Percentiles rank a stretch among this genome's conserved stretches.
Conservation (phyloP, 37 sponge, comb jelly and placozoan species). For the Spongilla lacustris region DNA sequence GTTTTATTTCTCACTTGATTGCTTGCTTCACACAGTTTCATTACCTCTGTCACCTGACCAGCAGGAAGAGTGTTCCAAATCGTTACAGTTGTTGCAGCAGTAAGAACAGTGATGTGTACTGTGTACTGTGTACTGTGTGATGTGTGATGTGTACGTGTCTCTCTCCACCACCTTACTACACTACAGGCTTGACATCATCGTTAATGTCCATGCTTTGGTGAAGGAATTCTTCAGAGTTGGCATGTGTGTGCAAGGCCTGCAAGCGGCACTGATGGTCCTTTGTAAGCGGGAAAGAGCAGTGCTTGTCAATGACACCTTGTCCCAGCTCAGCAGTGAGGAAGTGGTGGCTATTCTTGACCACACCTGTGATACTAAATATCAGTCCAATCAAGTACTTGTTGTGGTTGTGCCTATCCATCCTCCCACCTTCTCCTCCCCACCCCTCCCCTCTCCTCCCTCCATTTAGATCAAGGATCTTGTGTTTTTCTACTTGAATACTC, state of each 20-base stretch:
- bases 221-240: slow-evolving; percentile 8
- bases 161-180: background rate
- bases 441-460: background rate
- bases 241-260: slow-evolving; percentile 2
- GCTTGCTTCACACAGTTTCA: background rate
- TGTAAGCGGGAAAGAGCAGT: background rate
- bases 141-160: background rate
- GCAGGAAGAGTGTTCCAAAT: slow-evolving; percentile 3
- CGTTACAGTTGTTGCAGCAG: background rate
- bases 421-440: too few species aligned
- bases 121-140: background rate
- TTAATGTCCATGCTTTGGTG: background rate
- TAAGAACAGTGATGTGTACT: background rate
- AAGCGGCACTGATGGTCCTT: slow-evolving; percentile 5
- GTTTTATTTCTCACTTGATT: background rate
- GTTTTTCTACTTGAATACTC: slow-evolving; percentile 5
- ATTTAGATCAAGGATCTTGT: slow-evolving; percentile 27
- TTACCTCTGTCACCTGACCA: background rate
- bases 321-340: background rate
- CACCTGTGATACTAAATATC: background rate
- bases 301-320: background rate
- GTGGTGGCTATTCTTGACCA: background rate
- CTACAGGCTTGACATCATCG: slow-evolving; percentile 16
- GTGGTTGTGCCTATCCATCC: too few species aligned
- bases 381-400: too few species aligned